Evolutionary conservation across 2,888 invertebrate species (phyloP).

Genomic region (Phasia obesa): DNA sequence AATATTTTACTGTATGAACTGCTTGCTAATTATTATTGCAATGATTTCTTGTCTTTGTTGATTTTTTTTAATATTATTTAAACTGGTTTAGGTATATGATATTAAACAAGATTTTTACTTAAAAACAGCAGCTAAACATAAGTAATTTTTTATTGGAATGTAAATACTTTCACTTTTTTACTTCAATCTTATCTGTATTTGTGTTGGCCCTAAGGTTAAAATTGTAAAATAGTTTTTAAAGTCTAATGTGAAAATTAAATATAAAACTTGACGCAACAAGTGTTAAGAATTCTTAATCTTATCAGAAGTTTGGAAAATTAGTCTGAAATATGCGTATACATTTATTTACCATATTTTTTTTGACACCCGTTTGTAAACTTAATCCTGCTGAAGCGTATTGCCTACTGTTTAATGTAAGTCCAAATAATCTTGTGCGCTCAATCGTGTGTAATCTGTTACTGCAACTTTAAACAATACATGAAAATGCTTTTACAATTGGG

Average conservation of each 20-base stretch:
- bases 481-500: constrained; percentile 63
- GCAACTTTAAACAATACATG: constrained; percentile 56
- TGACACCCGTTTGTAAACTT: constrained; percentile 48
- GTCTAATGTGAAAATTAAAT: not conserved
- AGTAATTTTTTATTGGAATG: not conserved
- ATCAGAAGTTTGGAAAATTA: not conserved
- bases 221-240: constrained; percentile 5
- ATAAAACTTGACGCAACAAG: constrained; percentile 64
- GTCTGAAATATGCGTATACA: not conserved
- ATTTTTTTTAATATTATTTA: not conserved
- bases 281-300: constrained; percentile 43
- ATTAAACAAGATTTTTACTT: too few species aligned
- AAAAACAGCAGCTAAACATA: too few species aligned
- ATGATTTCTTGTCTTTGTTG: too few species aligned
- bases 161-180: constrained; percentile 46
- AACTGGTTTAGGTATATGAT: constrained; percentile 20
- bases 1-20: not conserved
- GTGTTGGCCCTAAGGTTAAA: constrained; percentile 41
- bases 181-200: constrained; percentile 39
- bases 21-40: not conserved
- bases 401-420: constrained; percentile 32
- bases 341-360: constrained; percentile 72
- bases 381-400: constrained; percentile 33
- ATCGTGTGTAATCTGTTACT: constrained; percentile 40
- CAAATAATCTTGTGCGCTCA: constrained; percentile 44